Conservation (phyloP, 2,797 vertebrate species). For the Trematomus bernacchii region DNA sequence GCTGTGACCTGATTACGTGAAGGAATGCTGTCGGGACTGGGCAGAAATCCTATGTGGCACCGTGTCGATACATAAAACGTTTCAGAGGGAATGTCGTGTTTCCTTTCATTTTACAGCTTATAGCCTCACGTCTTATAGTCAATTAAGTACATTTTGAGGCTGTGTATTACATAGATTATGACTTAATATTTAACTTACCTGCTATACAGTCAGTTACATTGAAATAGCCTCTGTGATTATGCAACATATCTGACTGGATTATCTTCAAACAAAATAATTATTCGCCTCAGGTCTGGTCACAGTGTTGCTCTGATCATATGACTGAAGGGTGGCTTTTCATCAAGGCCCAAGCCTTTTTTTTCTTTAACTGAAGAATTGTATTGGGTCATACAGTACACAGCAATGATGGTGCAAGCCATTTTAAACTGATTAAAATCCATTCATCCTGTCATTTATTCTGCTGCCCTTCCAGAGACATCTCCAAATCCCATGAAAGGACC, state of each 20-base stretch:
- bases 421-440: neutral
- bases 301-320: slow-evolving; percentile 55
- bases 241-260: slow-evolving; percentile 53
- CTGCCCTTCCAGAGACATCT: neutral
- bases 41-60: slow-evolving; percentile 14
- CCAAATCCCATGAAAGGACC: neutral
- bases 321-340: slow-evolving; percentile 30
- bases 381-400: neutral
- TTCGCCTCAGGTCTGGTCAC: slow-evolving; percentile 45
- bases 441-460: neutral
- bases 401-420: neutral
- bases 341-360: slow-evolving; percentile 13
- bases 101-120: slow-evolving; percentile 7
- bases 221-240: slow-evolving; percentile 26
- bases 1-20: slow-evolving; percentile 45
- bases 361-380: neutral
- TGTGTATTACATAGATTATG: neutral
- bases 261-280: slow-evolving; percentile 55
- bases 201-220: neutral
- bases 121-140: neutral
- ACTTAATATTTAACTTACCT: neutral
- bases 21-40: slow-evolving; percentile 30
- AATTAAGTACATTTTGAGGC: neutral
- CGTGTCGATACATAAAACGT: slow-evolving; percentile 9
- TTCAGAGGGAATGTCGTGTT: slow-evolving; percentile 14